phyloP scores from a whole-genome alignment of 2,797 vertebrate species.

The Notoglanidium macrostoma region DNA sequence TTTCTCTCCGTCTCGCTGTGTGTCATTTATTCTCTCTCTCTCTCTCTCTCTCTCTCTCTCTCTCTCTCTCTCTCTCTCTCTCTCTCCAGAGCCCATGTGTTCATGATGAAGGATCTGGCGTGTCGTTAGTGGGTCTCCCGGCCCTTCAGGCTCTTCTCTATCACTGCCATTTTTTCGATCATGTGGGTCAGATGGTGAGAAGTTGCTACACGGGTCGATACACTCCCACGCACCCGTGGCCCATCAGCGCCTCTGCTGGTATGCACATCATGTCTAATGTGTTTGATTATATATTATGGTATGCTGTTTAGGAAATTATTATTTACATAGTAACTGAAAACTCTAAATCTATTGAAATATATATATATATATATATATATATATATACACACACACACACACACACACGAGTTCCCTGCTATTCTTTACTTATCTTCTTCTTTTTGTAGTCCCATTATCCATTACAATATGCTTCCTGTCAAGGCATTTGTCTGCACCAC shows the following conservation, averaged over 20 bases:
- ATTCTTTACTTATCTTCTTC: neutral
- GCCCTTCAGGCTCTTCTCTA: slow-evolving; percentile 87
- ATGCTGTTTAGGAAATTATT: too few relatives aligned
- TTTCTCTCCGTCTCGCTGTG: neutral
- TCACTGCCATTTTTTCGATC: slow-evolving; percentile 92
- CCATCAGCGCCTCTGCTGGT: slow-evolving; percentile 53
- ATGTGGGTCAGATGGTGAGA: slow-evolving; percentile 79
- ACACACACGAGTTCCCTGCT: neutral
- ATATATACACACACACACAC: too few relatives aligned
- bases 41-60: neutral
- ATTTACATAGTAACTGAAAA: too few relatives aligned
- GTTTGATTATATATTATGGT: neutral
- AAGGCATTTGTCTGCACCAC: neutral
- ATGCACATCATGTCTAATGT: slow-evolving; percentile 4
- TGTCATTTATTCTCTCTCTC: neutral
- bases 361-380: neutral
- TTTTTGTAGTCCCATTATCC: neutral
- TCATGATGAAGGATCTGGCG: slow-evolving; percentile 87
- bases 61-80: neutral
- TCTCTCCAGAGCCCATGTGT: slow-evolving; percentile 85
- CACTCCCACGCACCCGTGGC: slow-evolving; percentile 67
- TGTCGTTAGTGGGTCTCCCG: slow-evolving; percentile 85
- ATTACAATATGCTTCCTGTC: neutral
- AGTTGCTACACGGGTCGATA: slow-evolving; percentile 82
- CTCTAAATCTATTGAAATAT: too few relatives aligned